These are phyloP conservation scores for Neosilurus mollespiculum DNA, from an alignment of 2,797 vertebrate genomes.

Conservation along the genomic window DNA sequence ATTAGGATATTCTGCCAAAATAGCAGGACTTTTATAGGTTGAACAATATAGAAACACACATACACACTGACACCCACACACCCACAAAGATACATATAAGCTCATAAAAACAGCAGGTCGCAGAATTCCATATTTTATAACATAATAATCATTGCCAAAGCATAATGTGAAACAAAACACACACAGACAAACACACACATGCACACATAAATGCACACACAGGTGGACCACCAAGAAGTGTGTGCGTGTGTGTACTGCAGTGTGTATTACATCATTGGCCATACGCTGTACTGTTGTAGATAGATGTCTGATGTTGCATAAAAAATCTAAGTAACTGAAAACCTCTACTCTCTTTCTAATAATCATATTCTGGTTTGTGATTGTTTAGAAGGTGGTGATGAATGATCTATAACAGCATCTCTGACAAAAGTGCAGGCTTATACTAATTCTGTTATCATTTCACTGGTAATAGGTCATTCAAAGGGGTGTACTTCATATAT, in stretches of 20 bases:
- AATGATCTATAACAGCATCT: too few relatives aligned
- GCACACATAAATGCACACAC: constrained; percentile 18
- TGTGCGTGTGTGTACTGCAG: not conserved
- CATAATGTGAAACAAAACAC: constrained; percentile 31
- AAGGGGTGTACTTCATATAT: too few relatives aligned
- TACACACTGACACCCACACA: not conserved
- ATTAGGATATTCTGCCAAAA: constrained; percentile 19
- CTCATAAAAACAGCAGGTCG: constrained; percentile 33
- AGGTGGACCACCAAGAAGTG: constrained; percentile 29
- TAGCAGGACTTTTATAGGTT: constrained; percentile 16
- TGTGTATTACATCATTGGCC: not conserved
- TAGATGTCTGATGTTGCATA: not conserved
- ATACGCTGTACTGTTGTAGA: not conserved
- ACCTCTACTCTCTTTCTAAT: too few relatives aligned
- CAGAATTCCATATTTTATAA: constrained; percentile 39
- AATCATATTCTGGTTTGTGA: not conserved
- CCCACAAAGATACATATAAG: not conserved
- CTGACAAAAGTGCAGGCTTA: too few relatives aligned
- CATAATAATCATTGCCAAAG: constrained; percentile 25
- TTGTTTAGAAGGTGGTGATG: not conserved
- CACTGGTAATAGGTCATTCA: too few relatives aligned
- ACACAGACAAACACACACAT: constrained; percentile 11
- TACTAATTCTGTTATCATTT: not conserved
- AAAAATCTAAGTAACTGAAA: too few relatives aligned
- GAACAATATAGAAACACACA: constrained; percentile 23